These are phyloP conservation scores for Drosophila borborema DNA, from an alignment of 2,888 invertebrate genomes.

Conservation along the genomic window DNA sequence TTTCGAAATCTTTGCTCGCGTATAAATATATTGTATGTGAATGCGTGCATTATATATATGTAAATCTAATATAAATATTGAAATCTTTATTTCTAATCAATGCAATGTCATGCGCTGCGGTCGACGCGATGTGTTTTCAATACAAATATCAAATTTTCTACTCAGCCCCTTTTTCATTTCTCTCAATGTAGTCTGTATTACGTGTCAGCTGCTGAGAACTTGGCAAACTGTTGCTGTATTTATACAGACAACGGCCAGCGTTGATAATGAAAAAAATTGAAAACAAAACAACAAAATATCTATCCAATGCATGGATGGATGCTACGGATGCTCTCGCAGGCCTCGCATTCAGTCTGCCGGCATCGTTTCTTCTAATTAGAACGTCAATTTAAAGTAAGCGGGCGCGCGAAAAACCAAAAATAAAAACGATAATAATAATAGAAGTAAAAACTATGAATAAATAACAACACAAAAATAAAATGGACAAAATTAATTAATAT, in stretches of 20 bases:
- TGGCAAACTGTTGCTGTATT: constrained; percentile 37
- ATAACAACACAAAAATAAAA: constrained; percentile 5
- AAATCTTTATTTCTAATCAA: constrained; percentile 8
- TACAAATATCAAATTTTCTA: constrained; percentile 33
- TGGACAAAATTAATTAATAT: constrained; percentile 37
- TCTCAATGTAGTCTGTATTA: constrained; percentile 39
- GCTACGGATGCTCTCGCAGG: constrained; percentile 41
- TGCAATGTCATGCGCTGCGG: constrained; percentile 26
- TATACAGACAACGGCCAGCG: constrained; percentile 12
- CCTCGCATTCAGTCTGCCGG: constrained; percentile 66
- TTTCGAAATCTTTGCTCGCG: background rate
- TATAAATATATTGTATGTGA: background rate
- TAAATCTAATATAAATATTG: background rate
- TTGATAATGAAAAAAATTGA: constrained; percentile 61
- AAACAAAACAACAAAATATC: constrained; percentile 14
- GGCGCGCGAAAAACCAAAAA: constrained; percentile 29
- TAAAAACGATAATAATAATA: constrained; percentile 1
- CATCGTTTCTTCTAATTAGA: constrained; percentile 77
- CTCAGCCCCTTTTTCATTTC: constrained; percentile 12
- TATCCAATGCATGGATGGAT: constrained; percentile 13
- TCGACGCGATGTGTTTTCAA: constrained; percentile 27
- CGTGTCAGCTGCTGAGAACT: constrained; percentile 40
- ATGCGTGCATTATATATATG: background rate
- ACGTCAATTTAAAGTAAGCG: constrained; percentile 60
- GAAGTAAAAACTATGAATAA: constrained; percentile 3